A percentile compares a stretch with the other conserved stretches of the same genome.
Evolutionary conservation across 2,113 vertebrate species (phyloP).

Genomic region (Penelope pileata): DNA sequence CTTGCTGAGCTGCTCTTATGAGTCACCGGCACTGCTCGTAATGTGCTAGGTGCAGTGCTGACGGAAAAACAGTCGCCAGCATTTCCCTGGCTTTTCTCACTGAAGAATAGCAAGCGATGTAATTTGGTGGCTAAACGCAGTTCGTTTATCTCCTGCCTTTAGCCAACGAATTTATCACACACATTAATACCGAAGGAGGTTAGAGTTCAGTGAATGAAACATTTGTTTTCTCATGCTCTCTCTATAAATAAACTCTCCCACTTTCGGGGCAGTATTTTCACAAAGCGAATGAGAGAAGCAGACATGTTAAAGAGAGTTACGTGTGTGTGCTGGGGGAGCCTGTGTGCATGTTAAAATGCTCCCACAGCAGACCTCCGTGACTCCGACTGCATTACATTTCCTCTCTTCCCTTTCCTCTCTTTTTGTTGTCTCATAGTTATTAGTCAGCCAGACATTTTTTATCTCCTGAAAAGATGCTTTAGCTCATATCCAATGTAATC

Average conservation of each 20-base stretch:
- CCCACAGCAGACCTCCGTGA: not conserved
- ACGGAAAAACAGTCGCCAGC: not conserved
- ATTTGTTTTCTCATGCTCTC: conserved; percentile 36
- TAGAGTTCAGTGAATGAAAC: conserved; percentile 30
- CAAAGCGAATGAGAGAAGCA: not conserved
- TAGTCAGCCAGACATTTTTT: conserved; percentile 71
- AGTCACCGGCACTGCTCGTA: not conserved
- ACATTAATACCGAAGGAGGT: conserved; percentile 54
- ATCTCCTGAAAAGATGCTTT: conserved; percentile 67
- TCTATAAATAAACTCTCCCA: conserved; percentile 57
- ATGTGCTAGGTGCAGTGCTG: rapidly evolving
- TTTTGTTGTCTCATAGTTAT: conserved; percentile 51
- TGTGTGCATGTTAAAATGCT: not conserved
- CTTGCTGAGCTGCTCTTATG: not conserved
- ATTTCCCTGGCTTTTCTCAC: not conserved
- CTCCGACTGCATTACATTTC: not conserved
- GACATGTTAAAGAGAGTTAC: not conserved
- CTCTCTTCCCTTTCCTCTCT: not conserved
- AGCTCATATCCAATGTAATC: conserved; percentile 56
- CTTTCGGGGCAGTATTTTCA: not conserved
- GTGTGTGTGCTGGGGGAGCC: not conserved
- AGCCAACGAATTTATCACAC: conserved; percentile 26
- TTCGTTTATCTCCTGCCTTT: conserved; percentile 44
- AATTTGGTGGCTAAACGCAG: not conserved
- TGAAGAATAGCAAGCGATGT: not conserved